Conservation (phyloP, 2,797 vertebrate genomes). For the Gobio occitaniae region DNA sequence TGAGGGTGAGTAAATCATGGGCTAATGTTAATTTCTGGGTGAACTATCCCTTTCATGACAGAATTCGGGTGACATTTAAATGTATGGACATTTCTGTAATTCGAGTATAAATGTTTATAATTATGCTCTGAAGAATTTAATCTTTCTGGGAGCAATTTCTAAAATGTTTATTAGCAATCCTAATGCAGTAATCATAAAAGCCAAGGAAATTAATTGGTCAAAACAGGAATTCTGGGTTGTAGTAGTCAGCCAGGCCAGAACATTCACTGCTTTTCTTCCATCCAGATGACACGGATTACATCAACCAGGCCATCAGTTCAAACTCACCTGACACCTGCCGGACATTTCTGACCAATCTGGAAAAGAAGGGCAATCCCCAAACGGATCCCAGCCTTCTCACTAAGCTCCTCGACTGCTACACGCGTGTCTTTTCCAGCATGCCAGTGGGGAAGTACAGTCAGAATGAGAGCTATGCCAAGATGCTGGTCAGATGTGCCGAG, state of each 20-base stretch:
- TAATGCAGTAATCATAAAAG: background rate
- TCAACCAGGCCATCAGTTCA: conserved; percentile 87
- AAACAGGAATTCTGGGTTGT: background rate
- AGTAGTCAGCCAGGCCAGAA: background rate
- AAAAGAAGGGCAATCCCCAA: conserved; percentile 85
- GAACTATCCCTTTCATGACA: background rate
- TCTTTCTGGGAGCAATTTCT: background rate
- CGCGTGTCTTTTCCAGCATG: conserved; percentile 87
- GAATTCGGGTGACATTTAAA: background rate
- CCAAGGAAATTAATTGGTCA: background rate
- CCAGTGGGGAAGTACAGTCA: conserved; percentile 86
- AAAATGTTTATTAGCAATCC: background rate
- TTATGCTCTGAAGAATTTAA: background rate
- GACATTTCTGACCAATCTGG: conserved; percentile 84
- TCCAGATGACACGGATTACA: conserved; percentile 91
- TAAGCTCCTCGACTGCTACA: conserved; percentile 87
- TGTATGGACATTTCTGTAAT: background rate
- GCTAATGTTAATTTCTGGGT: too few species aligned
- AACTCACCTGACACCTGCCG: conserved; percentile 90
- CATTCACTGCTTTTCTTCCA: conserved; percentile 25
- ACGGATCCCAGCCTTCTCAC: conserved; percentile 79
- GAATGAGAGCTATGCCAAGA: conserved; percentile 90
- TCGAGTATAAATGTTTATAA: too few species aligned
- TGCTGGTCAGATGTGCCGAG: conserved; percentile 93
- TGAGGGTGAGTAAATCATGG: too few species aligned